phyloP scores from a whole-genome alignment of 2,888 invertebrate species.

The Agapostemon virescens region DNA sequence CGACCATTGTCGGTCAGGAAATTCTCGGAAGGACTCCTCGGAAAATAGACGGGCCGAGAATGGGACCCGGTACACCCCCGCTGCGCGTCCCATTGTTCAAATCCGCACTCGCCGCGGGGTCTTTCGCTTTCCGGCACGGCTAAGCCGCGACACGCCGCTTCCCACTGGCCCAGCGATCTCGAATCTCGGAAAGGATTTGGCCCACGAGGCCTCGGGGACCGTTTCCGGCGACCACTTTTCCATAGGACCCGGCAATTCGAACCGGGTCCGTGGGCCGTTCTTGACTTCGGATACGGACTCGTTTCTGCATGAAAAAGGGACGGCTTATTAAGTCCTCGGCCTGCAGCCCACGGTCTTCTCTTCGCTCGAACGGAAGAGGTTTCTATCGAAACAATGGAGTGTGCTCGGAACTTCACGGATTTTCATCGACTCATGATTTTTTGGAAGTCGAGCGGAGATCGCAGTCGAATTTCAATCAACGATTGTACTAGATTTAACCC shows the following conservation, averaged over 20 bases:
- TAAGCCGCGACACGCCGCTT: constrained; percentile 42
- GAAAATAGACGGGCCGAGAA: constrained; percentile 60
- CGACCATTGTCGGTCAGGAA: constrained; percentile 66
- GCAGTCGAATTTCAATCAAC: background rate
- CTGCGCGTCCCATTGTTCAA: constrained; percentile 71
- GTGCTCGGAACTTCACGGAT: background rate
- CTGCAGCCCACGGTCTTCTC: background rate
- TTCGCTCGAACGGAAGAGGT: background rate
- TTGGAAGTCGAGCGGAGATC: background rate
- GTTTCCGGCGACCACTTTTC: background rate
- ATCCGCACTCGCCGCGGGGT: constrained; percentile 64
- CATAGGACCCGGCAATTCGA: background rate
- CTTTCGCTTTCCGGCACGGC: constrained; percentile 21
- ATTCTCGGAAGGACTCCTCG: constrained; percentile 77
- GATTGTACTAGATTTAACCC: background rate
- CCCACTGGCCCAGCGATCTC: constrained; percentile 32
- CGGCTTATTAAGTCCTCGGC: constrained; percentile 4
- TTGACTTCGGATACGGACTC: constrained; percentile 25
- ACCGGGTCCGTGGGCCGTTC: background rate
- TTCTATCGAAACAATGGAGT: background rate
- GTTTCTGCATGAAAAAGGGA: background rate
- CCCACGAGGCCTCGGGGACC: background rate
- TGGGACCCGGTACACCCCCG: constrained; percentile 60
- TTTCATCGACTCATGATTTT: background rate
- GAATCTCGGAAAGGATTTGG: constrained; percentile 57